These are phyloP conservation scores for Anagrus nilaparvatae DNA, from an alignment of 1,140 invertebrate genomes.

Conservation along the genomic window DNA sequence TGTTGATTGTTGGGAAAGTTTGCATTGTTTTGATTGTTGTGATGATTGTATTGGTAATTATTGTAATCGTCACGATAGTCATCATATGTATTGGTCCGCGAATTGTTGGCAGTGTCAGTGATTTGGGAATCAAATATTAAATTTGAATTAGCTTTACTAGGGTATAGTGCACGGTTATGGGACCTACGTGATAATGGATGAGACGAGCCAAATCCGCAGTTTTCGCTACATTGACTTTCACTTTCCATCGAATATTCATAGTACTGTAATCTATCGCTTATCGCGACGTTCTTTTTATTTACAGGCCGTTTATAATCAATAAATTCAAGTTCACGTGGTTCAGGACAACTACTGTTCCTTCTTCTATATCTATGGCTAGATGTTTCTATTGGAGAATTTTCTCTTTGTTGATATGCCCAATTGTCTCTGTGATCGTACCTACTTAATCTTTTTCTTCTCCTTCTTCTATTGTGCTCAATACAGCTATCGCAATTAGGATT, in stretches of 20 bases:
- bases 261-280: conserved; percentile 42
- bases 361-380: conserved; percentile 22
- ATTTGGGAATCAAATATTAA: conserved; percentile 45
- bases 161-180: conserved; percentile 41
- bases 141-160: conserved; percentile 45
- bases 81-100: background rate
- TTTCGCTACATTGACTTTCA: conserved; percentile 43
- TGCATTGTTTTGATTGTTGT: too few species aligned
- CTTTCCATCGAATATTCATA: conserved; percentile 44
- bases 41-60: background rate
- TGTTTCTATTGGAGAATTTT: conserved; percentile 4
- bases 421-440: conserved; percentile 9
- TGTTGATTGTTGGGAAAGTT: background rate
- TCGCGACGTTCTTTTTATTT: conserved; percentile 40
- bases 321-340: conserved; percentile 29
- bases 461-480: conserved; percentile 14
- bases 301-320: conserved; percentile 23
- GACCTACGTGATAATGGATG: conserved; percentile 42
- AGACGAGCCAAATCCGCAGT: conserved; percentile 44
- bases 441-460: conserved; percentile 17
- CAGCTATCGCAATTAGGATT: background rate
- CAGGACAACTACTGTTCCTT: conserved; percentile 38
- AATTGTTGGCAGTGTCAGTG: conserved; percentile 41
- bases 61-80: conserved; percentile 5
- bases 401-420: conserved; percentile 3